Conservation (phyloP, 2,888 invertebrate species). For the Phragmatobia fuliginosa region DNA sequence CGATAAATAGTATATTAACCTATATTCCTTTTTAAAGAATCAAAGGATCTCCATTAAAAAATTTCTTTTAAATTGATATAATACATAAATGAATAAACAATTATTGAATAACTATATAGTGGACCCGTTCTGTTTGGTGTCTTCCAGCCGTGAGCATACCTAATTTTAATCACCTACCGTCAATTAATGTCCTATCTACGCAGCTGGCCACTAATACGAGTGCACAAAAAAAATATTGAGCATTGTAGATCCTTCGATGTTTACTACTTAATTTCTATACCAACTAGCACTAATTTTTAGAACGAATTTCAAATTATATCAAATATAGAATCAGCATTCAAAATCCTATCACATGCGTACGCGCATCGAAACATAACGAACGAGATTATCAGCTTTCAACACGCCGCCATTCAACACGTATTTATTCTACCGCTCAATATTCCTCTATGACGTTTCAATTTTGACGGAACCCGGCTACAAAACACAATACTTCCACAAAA, state of each 20-base stretch:
- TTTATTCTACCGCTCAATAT: conserved; percentile 70
- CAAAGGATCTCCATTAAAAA: too few species aligned
- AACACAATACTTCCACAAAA: conserved; percentile 55
- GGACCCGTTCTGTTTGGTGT: too few species aligned
- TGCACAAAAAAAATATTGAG: too few species aligned
- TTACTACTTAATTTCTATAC: not conserved
- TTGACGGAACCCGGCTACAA: conserved; percentile 63
- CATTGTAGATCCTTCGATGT: not conserved
- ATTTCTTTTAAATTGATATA: too few species aligned
- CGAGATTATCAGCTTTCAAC: conserved; percentile 77
- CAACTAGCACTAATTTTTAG: not conserved
- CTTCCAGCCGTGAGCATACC: too few species aligned
- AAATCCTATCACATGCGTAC: conserved; percentile 57
- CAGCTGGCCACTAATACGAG: too few species aligned
- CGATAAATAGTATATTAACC: too few species aligned
- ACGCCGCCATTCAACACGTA: conserved; percentile 64
- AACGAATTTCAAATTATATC: not conserved
- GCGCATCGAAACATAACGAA: conserved; percentile 70
- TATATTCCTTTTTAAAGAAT: too few species aligned
- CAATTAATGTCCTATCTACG: too few species aligned
- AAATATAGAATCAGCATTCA: conserved; percentile 4
- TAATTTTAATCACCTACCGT: too few species aligned
- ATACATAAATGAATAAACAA: too few species aligned
- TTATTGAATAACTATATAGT: too few species aligned
- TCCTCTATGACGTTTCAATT: conserved; percentile 81